phyloP scores from a whole-genome alignment of 2,797 vertebrate genomes.

The Eptatretus atami region DNA sequence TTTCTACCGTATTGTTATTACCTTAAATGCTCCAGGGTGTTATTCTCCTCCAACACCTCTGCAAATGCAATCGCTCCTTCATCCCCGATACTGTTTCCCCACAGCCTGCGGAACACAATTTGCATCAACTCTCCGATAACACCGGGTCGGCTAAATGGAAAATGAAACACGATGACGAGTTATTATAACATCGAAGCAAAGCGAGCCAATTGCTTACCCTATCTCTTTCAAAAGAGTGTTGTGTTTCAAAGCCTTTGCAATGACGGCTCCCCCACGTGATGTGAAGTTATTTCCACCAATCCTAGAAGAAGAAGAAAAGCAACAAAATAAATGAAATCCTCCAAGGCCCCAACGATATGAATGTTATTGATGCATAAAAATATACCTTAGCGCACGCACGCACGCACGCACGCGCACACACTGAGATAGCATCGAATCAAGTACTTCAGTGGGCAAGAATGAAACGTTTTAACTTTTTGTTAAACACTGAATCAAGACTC shows the following conservation, averaged over 20 bases:
- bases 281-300: slow-evolving; percentile 1
- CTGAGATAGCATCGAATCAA: too few relatives aligned
- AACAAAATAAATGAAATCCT: background rate
- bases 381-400: too few relatives aligned
- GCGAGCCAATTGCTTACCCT: background rate
- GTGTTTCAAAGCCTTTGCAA: background rate
- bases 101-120: background rate
- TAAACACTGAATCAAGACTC: too few relatives aligned
- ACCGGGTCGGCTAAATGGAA: too few relatives aligned
- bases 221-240: background rate
- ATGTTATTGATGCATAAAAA: too few relatives aligned
- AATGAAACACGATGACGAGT: too few relatives aligned
- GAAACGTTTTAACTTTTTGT: too few relatives aligned
- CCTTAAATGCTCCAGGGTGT: background rate
- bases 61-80: background rate
- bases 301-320: background rate
- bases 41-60: background rate
- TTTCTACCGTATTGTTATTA: background rate
- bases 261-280: background rate
- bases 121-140: too few relatives aligned
- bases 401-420: too few relatives aligned
- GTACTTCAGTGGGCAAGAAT: too few relatives aligned
- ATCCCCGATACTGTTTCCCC: background rate
- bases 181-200: background rate
- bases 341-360: background rate